Evolutionary conservation across 1,140 invertebrate genomes (phyloP).

Genomic region (Drosophila murphyi): DNA sequence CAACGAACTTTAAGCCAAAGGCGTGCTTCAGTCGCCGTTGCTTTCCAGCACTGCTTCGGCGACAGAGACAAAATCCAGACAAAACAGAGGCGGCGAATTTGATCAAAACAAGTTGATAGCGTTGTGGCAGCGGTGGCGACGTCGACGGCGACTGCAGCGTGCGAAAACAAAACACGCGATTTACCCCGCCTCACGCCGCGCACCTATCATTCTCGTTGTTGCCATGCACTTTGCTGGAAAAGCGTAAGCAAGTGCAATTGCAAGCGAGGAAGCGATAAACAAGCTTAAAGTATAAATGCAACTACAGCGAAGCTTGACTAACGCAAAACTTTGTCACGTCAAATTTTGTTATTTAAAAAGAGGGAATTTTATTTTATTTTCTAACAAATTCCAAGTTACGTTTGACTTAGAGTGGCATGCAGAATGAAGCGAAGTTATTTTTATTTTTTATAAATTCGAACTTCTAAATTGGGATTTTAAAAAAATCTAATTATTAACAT

Average conservation of each 20-base stretch:
- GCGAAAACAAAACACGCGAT: slow-evolving; percentile 58
- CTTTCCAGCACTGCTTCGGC: neutral
- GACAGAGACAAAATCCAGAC: slow-evolving; percentile 5
- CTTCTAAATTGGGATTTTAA: no score
- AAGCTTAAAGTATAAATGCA: slow-evolving; percentile 36
- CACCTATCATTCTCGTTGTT: slow-evolving; percentile 35
- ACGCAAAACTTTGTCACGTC: no score
- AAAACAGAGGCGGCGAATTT: slow-evolving; percentile 24
- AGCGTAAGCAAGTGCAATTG: slow-evolving; percentile 64
- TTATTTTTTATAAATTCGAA: no score
- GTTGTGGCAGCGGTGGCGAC: slow-evolving; percentile 21
- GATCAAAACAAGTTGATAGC: slow-evolving; percentile 67
- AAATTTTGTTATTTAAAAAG: no score
- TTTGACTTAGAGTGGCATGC: no score
- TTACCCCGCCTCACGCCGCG: neutral
- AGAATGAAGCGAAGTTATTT: neutral
- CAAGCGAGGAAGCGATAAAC: slow-evolving; percentile 53
- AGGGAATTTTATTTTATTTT: no score
- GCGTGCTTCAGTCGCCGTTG: slow-evolving; percentile 12
- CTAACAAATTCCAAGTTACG: no score
- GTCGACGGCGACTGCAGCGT: slow-evolving; percentile 34
- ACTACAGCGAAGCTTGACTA: slow-evolving; percentile 19
- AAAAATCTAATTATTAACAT: no score
- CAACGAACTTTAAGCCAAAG: slow-evolving; percentile 55
- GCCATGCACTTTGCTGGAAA: slow-evolving; percentile 63